A percentile compares a stretch with the other conserved stretches of the same genome.
Evolutionary conservation across 2,888 invertebrate genomes (phyloP).

Genomic region (Ornithoptera priamus): DNA sequence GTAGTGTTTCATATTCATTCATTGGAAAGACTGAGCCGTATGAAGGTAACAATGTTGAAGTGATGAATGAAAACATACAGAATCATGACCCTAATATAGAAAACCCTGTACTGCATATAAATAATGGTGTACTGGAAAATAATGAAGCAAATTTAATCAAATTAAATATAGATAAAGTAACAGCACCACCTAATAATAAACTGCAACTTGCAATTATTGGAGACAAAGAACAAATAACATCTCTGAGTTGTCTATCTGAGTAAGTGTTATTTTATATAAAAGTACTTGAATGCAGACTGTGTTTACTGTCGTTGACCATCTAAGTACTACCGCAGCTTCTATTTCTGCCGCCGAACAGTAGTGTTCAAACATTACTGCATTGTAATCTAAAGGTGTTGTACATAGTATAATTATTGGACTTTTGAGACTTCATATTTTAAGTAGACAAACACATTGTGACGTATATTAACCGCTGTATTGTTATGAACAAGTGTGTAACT

Average conservation of each 20-base stretch:
- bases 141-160: not conserved
- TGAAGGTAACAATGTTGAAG: slow-evolving; percentile 17
- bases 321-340: no score
- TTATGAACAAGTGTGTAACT: no score
- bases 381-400: no score
- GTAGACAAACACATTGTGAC: no score
- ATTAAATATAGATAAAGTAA: not conserved
- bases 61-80: not conserved
- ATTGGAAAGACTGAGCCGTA: slow-evolving; percentile 52
- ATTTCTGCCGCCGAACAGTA: no score
- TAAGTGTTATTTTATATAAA: not conserved
- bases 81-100: not conserved
- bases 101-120: not conserved
- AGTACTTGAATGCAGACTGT: no score
- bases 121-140: not conserved
- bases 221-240: not conserved
- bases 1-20: slow-evolving; percentile 39
- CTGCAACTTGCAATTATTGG: not conserved
- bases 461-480: no score
- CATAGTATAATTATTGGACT: no score
- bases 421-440: no score
- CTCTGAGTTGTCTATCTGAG: not conserved
- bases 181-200: not conserved
- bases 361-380: no score
- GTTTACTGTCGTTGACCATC: no score